Evolutionary conservation across 30 jellyfish, hydroid and myxozoan genomes (phyloP), one percentile per base, ranked within the genome.

Genomic region (Hydractinia symbiolongicarpus): DNA sequence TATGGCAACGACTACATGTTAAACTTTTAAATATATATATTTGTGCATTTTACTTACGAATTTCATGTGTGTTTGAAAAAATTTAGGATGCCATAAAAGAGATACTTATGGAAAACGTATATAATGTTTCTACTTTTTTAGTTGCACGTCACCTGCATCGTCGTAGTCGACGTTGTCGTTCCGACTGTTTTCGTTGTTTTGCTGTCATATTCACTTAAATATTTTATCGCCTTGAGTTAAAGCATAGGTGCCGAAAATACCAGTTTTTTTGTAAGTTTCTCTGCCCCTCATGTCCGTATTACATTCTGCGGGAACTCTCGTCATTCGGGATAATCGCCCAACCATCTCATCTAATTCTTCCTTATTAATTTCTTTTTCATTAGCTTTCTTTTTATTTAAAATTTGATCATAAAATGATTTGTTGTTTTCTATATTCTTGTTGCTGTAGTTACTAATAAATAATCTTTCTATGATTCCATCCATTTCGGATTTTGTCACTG

Each of bases 231-330:
- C 44, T 30, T 30, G 44, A 30, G 44, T 30, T 2, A 58, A 58
- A 6, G 80, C 80, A 15, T 71, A 50, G 8, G 80, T 71, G 9
- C 80, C 80, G n/a, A 19, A 71, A 8, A 71, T 71, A 0, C 80
- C 80, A 20, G n/a, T 11, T 40, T 8, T 50, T 8, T 5, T 20
- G n/a, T 71, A 71, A 2, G 56, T 71, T 20, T 71, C 13, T 53
- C 16, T 71, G 15, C 80, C 80, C 7, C 9, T 55, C 58, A 71
- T 8, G 40, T 71, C 80, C 51, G 30, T 71, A 53, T 71, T 71
- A 71, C 80, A 71, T 71, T 71, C 80, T 7, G 80, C 80, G 4
- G 80, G 80, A 8, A 20, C 56, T 19, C 54, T 40, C 11, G 80
- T 71, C 58, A 20, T 6, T 53, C 61, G 30, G 17, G 80, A 13